These are phyloP conservation scores for Danionella dracula DNA, from an alignment of 2,797 vertebrate genomes.

Conservation along the genomic window DNA sequence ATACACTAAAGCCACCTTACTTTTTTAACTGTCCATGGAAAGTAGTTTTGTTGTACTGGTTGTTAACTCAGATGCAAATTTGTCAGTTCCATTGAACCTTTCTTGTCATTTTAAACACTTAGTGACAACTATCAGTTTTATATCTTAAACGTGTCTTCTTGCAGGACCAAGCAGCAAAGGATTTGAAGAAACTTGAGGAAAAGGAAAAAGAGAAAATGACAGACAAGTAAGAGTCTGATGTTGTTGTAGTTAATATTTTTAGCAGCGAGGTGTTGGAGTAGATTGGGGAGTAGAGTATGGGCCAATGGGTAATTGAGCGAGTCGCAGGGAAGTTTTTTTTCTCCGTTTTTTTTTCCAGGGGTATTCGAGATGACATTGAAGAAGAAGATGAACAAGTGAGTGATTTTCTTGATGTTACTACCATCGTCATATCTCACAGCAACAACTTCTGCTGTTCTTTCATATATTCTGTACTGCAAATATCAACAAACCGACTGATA, in stretches of 20 bases:
- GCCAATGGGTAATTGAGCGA: constrained; percentile 89
- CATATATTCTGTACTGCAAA: not conserved
- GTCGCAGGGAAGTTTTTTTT: constrained; percentile 99
- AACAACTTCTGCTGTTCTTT: constrained; percentile 30
- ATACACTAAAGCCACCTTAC: too few species aligned
- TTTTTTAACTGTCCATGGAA: too few species aligned
- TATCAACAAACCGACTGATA: constrained; percentile 41
- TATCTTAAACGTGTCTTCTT: not conserved
- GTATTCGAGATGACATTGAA: constrained; percentile 99
- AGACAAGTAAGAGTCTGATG: constrained; percentile 82
- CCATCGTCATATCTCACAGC: constrained; percentile 55
- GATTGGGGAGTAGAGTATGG: constrained; percentile 51
- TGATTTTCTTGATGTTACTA: constrained; percentile 78
- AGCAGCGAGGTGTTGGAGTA: not conserved
- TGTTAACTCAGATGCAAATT: too few species aligned
- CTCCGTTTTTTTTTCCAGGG: constrained; percentile 99
- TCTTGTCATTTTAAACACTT: too few species aligned
- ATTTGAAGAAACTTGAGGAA: constrained; percentile 96
- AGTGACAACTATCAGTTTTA: too few species aligned
- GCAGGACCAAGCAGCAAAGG: constrained; percentile 93
- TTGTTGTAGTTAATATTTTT: constrained; percentile 3
- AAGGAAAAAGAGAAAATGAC: constrained; percentile 93
- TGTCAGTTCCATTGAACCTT: too few species aligned
- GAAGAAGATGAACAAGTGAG: constrained; percentile 99
- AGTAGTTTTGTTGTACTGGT: too few species aligned